Evolutionary conservation across 2,797 vertebrate species (phyloP), one percentile per base, ranked within the genome.

Genomic region (Diglossa cyanea): DNA sequence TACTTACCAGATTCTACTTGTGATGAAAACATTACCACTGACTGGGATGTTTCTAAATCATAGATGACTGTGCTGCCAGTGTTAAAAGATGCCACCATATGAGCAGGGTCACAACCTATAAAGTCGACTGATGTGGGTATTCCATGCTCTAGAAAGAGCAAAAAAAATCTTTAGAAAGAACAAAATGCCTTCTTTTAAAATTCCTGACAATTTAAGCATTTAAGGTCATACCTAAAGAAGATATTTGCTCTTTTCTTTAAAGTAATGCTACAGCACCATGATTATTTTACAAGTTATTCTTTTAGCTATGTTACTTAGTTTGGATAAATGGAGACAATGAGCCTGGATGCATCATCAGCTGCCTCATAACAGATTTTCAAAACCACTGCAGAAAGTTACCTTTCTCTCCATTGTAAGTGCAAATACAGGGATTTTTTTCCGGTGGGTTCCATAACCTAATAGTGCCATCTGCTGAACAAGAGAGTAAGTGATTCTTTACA

Each of bases 401-500:
- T 78, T 96, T 98, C 95, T 99, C 98, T 90, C 97, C 94, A 97
- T 99, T 99, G 96, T 99, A 99, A 97, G 99, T 99, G 98, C 98
- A 98, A 98, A 99, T 97, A 98, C 99, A 99, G 70, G 99, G 98
- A 74, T 98, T 97, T 96, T 99, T 99, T 97, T 99, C 99, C 19
- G 98, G 97, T 48, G 99, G 99, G 97, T 98, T 99, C 99, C 99
- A 99, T 95, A 99, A 98, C 90, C 99, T 99, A 94, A 99, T 97
- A 65, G 99, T 99, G 96, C 99, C 99, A 88, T 99, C 99, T 79
- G 99, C 99, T 45, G 99, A 99, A 97, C 99, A 99, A 94, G 99
- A 99, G 33, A 99, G 98, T 96, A 99, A 98, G 28, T 99, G 98
- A 97, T 98, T 99, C 98, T 99, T 99, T 97, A 99, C 98, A 93